These are phyloP conservation scores for Danionella dracula DNA, from an alignment of 2,797 vertebrate species.

Conservation along the genomic window DNA sequence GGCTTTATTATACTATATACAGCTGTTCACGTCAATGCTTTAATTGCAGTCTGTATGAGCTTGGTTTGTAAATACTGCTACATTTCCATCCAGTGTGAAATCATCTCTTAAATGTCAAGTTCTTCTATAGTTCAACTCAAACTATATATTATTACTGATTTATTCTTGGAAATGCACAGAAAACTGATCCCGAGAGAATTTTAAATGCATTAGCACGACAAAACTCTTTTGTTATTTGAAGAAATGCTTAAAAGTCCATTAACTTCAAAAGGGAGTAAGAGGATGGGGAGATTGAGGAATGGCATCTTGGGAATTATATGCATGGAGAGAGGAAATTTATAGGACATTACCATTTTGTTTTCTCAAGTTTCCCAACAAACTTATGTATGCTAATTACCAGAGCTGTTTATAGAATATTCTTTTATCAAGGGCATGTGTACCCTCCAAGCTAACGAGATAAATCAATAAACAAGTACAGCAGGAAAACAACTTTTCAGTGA, in stretches of 20 bases:
- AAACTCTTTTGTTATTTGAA: constrained; percentile 1
- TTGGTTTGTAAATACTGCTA: too few species aligned
- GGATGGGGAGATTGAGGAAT: background rate
- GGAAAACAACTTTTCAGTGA: background rate
- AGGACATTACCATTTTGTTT: constrained; percentile 32
- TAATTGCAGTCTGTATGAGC: too few species aligned
- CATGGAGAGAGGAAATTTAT: constrained; percentile 40
- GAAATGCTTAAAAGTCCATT: constrained; percentile 26
- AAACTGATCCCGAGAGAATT: constrained; percentile 11
- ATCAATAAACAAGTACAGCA: constrained; percentile 2
- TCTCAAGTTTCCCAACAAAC: constrained; percentile 31
- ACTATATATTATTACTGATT: too few species aligned
- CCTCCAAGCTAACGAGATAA: background rate
- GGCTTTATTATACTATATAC: too few species aligned
- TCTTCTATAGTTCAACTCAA: too few species aligned
- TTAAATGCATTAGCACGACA: background rate
- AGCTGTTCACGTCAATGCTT: too few species aligned
- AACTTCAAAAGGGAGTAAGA: background rate
- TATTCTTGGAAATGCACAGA: background rate
- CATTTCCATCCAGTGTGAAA: too few species aligned
- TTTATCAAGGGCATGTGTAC: background rate
- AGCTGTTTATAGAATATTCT: constrained; percentile 26
- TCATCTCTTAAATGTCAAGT: too few species aligned
- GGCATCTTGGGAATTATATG: constrained; percentile 28
- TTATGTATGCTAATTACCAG: constrained; percentile 48